Evolutionary conservation across 2,888 invertebrate genomes (phyloP).

Genomic region (Anodontia alba): DNA sequence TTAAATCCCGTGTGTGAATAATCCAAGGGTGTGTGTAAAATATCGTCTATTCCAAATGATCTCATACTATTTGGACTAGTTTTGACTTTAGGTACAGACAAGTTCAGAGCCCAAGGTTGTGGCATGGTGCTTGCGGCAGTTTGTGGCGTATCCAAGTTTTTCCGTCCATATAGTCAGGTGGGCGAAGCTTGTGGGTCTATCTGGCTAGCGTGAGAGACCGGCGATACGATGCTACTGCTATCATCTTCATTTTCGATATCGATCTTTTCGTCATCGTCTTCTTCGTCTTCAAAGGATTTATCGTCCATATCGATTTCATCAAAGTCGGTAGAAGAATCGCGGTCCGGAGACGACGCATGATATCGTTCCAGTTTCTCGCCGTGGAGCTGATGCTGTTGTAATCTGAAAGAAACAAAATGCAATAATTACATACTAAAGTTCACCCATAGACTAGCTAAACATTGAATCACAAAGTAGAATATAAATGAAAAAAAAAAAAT

Average conservation of each 20-base stretch:
- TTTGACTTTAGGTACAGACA: slow-evolving; percentile 48
- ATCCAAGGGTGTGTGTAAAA: slow-evolving; percentile 58
- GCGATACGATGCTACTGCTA: slow-evolving; percentile 31
- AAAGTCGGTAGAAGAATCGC: slow-evolving; percentile 61
- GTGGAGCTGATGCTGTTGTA: slow-evolving; percentile 30
- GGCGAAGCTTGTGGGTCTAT: slow-evolving; percentile 56
- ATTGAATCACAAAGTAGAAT: too few relatives aligned
- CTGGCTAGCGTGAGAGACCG: slow-evolving; percentile 39
- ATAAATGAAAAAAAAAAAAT: too few relatives aligned
- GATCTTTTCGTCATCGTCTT: slow-evolving; percentile 71
- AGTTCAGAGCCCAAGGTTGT: slow-evolving; percentile 62
- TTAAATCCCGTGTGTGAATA: slow-evolving; percentile 53
- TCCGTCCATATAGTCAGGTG: slow-evolving; percentile 62
- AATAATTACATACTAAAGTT: too few relatives aligned
- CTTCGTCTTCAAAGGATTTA: slow-evolving; percentile 55
- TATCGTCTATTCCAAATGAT: slow-evolving; percentile 62
- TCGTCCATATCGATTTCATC: slow-evolving; percentile 58
- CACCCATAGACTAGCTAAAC: too few relatives aligned
- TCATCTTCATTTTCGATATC: slow-evolving; percentile 69
- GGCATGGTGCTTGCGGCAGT: slow-evolving; percentile 28
- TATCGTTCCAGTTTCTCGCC: slow-evolving; percentile 59
- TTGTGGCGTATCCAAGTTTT: slow-evolving; percentile 42
- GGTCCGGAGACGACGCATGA: slow-evolving; percentile 64
- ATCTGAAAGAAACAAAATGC: neutral
- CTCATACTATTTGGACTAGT: slow-evolving; percentile 38